Evolutionary conservation across 2,797 vertebrate genomes (phyloP).

Genomic region (Aphelocoma californica): DNA sequence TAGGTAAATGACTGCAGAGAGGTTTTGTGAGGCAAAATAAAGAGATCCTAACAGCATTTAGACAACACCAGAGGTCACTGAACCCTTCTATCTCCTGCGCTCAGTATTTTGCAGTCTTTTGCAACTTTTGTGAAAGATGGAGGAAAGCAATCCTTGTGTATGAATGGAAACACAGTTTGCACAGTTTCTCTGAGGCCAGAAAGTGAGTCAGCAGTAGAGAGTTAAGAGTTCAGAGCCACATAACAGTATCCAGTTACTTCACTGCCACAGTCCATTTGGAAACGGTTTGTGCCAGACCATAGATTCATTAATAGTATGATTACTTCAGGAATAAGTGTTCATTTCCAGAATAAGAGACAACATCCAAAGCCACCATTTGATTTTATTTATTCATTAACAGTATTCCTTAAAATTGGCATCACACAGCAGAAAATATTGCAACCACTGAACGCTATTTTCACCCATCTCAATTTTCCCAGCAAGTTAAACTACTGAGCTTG

Average conservation of each 20-base stretch:
- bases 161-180: not conserved
- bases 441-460: not conserved
- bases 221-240: not conserved
- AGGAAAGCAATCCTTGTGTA: not conserved
- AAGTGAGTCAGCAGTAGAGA: slow-evolving; percentile 2
- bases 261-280: not conserved
- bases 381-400: not conserved
- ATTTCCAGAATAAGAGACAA: not conserved
- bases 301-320: not conserved
- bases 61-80: not conserved
- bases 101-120: not conserved
- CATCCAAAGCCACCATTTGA: not conserved
- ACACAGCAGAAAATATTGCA: not conserved
- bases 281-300: not conserved
- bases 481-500: not conserved
- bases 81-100: not conserved
- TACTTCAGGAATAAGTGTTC: not conserved
- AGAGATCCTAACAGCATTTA: not conserved
- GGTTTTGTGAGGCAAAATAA: not conserved
- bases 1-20: not conserved
- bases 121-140: not conserved
- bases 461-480: not conserved
- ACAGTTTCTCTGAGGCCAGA: not conserved
- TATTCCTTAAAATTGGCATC: not conserved
- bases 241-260: not conserved